Conservation (phyloP, 2,113 vertebrate species). For the Enhydra lutris region DNA sequence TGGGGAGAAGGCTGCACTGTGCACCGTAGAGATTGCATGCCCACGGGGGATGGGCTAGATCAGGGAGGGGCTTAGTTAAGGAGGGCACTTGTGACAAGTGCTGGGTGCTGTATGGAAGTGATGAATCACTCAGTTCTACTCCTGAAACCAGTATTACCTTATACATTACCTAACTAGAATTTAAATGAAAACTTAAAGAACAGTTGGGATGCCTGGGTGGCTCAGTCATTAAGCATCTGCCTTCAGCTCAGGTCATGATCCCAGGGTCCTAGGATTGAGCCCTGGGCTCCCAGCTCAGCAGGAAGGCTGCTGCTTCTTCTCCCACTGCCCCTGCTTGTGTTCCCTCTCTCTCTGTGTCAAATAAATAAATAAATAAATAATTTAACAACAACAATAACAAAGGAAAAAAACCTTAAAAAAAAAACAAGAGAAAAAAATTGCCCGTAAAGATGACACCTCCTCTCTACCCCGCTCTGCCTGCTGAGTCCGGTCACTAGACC, state of each 20-base stretch:
- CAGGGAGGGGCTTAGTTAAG: background rate
- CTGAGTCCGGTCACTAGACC: background rate
- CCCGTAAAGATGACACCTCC: no score
- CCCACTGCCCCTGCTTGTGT: no score
- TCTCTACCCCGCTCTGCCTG: background rate
- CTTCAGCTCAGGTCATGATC: no score
- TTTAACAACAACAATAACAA: no score
- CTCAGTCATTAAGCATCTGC: no score
- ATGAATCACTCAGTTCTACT: background rate
- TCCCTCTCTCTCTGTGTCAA: no score
- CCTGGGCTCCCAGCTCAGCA: no score
- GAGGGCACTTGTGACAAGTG: background rate
- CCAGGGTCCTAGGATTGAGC: no score
- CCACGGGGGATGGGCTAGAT: background rate
- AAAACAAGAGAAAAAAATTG: background rate
- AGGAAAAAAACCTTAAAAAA: no score
- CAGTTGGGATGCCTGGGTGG: background rate
- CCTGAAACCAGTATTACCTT: background rate
- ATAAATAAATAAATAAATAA: no score
- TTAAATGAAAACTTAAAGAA: background rate
- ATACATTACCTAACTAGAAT: background rate
- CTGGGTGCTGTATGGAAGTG: background rate
- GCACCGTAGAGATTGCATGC: fast-evolving
- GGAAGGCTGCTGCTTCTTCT: no score
- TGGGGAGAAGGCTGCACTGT: fast-evolving